Evolutionary conservation across 2,888 invertebrate species (phyloP).

Genomic region (Polietes domitor): DNA sequence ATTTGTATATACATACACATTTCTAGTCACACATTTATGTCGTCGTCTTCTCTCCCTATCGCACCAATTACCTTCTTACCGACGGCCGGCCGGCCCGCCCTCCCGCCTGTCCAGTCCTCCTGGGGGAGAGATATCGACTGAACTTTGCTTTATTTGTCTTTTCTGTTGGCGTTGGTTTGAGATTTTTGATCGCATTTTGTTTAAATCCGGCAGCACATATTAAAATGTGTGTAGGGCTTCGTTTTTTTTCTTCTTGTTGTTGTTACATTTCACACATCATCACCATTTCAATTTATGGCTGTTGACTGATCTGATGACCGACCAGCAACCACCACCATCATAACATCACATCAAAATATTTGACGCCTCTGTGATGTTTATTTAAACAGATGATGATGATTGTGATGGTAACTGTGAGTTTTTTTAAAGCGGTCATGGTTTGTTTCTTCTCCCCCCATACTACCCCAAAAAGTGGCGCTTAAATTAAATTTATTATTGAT

Average conservation of each 20-base stretch:
- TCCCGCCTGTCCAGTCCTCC: not conserved
- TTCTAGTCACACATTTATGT: not conserved
- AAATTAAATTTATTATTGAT: conserved; percentile 53
- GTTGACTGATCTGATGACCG: not conserved
- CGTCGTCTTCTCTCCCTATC: not conserved
- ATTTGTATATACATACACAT: not conserved
- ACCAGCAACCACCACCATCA: not conserved
- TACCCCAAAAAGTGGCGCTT: conserved; percentile 55
- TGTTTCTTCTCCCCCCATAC: conserved; percentile 14
- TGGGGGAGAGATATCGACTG: not conserved
- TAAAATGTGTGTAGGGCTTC: not conserved
- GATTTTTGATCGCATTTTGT: not conserved
- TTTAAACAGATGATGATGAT: no score
- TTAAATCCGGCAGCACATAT: not conserved
- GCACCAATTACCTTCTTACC: not conserved
- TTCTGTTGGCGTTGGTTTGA: not conserved
- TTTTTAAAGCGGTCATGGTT: no score
- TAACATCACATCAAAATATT: conserved; percentile 37
- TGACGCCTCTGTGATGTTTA: conserved; percentile 50
- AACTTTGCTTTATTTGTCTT: conserved; percentile 5
- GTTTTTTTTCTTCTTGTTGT: not conserved
- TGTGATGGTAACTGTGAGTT: not conserved
- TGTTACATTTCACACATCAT: conserved; percentile 31
- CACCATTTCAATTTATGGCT: conserved; percentile 15
- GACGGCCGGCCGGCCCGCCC: not conserved